Percentiles rank a stretch among this genome's conserved stretches.
These are phyloP conservation scores for Agrochola macilenta DNA, from an alignment of 2,888 invertebrate species.

Conservation along the genomic window DNA sequence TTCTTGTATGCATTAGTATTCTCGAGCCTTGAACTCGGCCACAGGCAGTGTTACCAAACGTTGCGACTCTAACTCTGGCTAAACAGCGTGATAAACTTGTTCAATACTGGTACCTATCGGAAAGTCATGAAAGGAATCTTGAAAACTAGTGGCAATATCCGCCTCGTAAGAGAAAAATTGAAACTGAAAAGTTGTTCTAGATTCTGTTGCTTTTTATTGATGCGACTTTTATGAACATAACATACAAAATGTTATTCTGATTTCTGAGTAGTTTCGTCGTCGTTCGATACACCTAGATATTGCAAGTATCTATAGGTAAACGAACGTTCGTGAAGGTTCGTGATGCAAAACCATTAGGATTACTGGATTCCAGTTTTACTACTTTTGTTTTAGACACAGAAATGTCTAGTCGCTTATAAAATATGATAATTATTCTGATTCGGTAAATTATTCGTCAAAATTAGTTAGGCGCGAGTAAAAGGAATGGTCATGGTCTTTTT, in stretches of 20 bases:
- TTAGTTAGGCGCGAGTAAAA: constrained; percentile 30
- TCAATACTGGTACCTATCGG: background rate
- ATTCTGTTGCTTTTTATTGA: constrained; percentile 26
- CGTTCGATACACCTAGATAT: constrained; percentile 48
- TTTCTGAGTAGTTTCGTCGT: constrained; percentile 28
- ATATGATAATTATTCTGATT: constrained; percentile 58
- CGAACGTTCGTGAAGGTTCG: constrained; percentile 62
- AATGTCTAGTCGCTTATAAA: constrained; percentile 60
- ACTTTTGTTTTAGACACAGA: constrained; percentile 62
- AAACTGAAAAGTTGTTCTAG: constrained; percentile 36
- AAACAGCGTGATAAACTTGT: constrained; percentile 24
- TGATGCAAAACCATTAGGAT: constrained; percentile 65
- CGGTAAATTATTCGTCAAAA: constrained; percentile 48
- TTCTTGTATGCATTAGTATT: constrained; percentile 9
- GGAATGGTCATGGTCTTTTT: background rate
- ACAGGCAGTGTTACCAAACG: constrained; percentile 3
- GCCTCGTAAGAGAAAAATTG: background rate
- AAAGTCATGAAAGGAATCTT: background rate
- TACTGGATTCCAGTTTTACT: constrained; percentile 64
- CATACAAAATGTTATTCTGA: constrained; percentile 25
- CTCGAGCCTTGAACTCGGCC: constrained; percentile 18
- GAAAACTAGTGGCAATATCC: background rate
- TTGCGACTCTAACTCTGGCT: constrained; percentile 4
- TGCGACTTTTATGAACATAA: constrained; percentile 24
- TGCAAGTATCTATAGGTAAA: constrained; percentile 44